Conservation (phyloP, 2,797 vertebrate genomes). For the Alca torda region DNA sequence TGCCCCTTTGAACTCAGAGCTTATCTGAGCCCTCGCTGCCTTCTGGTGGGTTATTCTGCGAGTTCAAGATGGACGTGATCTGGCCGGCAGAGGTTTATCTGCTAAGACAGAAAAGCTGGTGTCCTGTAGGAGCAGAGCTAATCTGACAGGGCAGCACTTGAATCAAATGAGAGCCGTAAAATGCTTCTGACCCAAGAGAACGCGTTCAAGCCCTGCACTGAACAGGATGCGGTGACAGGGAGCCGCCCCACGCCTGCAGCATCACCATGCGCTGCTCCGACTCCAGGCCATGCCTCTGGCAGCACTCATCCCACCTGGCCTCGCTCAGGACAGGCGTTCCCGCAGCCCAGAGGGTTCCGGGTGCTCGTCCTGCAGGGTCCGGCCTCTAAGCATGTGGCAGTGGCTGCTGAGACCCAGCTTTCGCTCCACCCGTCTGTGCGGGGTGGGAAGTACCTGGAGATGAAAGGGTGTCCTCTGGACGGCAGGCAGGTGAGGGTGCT, state of each 20-base stretch:
- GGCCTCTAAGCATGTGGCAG: neutral
- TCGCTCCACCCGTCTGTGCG: accelerated
- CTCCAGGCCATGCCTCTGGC: accelerated
- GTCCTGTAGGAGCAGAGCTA: neutral
- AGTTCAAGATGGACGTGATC: neutral
- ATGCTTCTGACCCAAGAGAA: neutral
- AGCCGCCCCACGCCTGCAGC: neutral
- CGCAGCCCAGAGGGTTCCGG: neutral
- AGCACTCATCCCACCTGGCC: accelerated
- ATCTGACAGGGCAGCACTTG: neutral
- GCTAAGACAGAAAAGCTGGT: conserved; percentile 27
- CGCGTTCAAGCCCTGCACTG: neutral
- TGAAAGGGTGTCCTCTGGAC: neutral
- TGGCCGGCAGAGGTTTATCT: neutral
- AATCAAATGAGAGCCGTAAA: neutral
- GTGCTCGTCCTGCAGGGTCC: neutral
- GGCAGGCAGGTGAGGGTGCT: neutral
- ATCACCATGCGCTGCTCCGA: accelerated
- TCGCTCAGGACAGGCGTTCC: accelerated
- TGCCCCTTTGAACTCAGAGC: conserved; percentile 12
- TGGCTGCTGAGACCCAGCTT: neutral
- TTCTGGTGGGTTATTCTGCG: neutral
- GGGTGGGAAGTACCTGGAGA: neutral
- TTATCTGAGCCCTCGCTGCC: neutral
- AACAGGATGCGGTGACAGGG: neutral